Conservation (phyloP, 2,888 invertebrate genomes). For the Theodoxus fluviatilis region DNA sequence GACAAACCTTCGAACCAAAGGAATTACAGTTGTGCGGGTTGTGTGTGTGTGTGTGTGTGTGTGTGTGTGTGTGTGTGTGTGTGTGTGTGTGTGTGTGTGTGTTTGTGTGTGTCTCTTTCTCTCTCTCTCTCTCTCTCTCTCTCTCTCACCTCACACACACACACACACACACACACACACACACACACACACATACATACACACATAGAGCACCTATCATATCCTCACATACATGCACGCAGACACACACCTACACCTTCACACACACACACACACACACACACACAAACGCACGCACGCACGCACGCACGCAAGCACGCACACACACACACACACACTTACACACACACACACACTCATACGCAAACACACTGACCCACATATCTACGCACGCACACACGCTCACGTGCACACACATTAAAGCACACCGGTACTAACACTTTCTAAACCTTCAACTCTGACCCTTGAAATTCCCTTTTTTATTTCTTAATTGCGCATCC, state of each 20-base stretch:
- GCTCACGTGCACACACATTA: too few relatives aligned
- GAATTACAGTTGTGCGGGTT: too few relatives aligned
- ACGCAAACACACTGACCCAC: background rate
- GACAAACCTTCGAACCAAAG: too few relatives aligned
- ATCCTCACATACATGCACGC: background rate
- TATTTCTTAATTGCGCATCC: too few relatives aligned
- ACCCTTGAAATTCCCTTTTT: too few relatives aligned
- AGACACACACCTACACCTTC: background rate
- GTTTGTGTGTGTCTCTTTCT: constrained; percentile 1
- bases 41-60: constrained; percentile 15
- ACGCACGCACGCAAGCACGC: background rate
- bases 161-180: background rate
- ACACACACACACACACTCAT: constrained; percentile 23
- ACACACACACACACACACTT: constrained; percentile 21
- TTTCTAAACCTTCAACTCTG: too few relatives aligned
- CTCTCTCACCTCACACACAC: background rate
- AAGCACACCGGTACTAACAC: too few relatives aligned
- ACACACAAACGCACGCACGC: background rate
- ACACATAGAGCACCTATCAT: background rate
- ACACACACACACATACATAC: background rate
- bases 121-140: constrained; percentile 3
- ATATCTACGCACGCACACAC: background rate
- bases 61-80: constrained; percentile 11
- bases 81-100: constrained; percentile 15
- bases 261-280: constrained; percentile 16